Conservation (phyloP, 2,888 invertebrate genomes). For the Drosophila subquinaria region DNA sequence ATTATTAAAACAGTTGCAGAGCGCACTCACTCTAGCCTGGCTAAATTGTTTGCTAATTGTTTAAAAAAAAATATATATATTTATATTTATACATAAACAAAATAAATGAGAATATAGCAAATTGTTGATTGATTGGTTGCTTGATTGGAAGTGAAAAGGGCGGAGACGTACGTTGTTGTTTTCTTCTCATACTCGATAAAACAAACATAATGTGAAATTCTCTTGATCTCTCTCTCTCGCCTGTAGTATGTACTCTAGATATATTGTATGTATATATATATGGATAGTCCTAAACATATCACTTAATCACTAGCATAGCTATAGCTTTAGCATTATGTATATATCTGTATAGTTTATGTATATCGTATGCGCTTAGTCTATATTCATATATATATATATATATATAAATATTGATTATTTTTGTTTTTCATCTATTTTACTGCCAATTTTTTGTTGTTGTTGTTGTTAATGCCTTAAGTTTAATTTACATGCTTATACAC, state of each 20-base stretch:
- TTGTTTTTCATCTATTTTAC: constrained; percentile 8
- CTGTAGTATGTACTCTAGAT: constrained; percentile 16
- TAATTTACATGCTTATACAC: constrained; percentile 52
- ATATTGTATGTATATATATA: constrained; percentile 33
- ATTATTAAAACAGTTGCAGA: constrained; percentile 24
- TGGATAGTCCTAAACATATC: constrained; percentile 35
- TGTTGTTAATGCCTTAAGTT: constrained; percentile 51
- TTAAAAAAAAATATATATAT: constrained; percentile 32
- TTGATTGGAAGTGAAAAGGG: constrained; percentile 50
- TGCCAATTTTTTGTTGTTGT: constrained; percentile 51
- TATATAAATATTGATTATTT: constrained; percentile 14
- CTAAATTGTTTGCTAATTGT: constrained; percentile 39
- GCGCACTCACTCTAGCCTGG: constrained; percentile 37
- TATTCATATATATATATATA: constrained; percentile 28
- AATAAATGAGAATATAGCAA: constrained; percentile 17
- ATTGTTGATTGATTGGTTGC: constrained; percentile 30
- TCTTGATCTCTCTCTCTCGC: not conserved
- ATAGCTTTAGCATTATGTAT: constrained; percentile 36
- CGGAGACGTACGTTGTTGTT: constrained; percentile 44
- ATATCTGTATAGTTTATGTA: constrained; percentile 29
- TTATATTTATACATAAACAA: constrained; percentile 6
- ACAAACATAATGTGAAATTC: constrained; percentile 15
- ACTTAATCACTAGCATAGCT: constrained; percentile 46
- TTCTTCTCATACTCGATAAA: constrained; percentile 6
- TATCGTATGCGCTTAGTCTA: constrained; percentile 58